Percentiles rank a stretch among this genome's conserved stretches.
Conservation (phyloP, 1,140 invertebrate species). For the Cyclargus thomasi region DNA sequence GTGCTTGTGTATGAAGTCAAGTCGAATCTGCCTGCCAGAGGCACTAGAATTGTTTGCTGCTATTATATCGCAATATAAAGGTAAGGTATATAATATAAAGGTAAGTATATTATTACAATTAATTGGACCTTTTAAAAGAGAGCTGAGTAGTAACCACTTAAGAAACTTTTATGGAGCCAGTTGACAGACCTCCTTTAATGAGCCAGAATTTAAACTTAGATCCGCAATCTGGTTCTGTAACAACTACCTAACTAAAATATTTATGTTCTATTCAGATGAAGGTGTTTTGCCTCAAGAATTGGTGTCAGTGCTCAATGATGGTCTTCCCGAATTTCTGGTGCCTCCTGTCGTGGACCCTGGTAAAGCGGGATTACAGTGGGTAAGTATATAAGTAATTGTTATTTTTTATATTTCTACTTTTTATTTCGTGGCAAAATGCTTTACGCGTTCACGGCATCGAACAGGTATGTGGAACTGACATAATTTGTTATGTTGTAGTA, state of each 20-base stretch:
- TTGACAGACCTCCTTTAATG: too few species aligned
- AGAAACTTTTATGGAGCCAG: too few species aligned
- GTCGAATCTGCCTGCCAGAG: constrained; percentile 49
- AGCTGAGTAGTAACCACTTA: too few species aligned
- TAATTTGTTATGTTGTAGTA: too few species aligned
- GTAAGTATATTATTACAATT: background rate
- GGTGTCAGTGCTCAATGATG: constrained; percentile 46
- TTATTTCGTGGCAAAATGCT: too few species aligned
- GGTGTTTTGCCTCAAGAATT: constrained; percentile 50
- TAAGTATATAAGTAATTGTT: too few species aligned
- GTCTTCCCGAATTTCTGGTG: constrained; percentile 52
- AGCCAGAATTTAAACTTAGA: too few species aligned
- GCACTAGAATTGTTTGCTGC: constrained; percentile 58
- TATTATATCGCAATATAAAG: constrained; percentile 62
- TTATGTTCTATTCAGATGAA: constrained; percentile 44
- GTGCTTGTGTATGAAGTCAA: constrained; percentile 58
- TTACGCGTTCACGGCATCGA: too few species aligned
- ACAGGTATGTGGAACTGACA: too few species aligned
- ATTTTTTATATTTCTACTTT: too few species aligned
- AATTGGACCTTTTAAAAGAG: too few species aligned
- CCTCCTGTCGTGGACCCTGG: constrained; percentile 58
- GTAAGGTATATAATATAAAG: constrained; percentile 31
- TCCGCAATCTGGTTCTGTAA: too few species aligned
- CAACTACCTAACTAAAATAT: background rate
- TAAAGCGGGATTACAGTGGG: constrained; percentile 61